Evolutionary conservation across 2,113 vertebrate species (phyloP).

Genomic region (Toxostoma redivivum): DNA sequence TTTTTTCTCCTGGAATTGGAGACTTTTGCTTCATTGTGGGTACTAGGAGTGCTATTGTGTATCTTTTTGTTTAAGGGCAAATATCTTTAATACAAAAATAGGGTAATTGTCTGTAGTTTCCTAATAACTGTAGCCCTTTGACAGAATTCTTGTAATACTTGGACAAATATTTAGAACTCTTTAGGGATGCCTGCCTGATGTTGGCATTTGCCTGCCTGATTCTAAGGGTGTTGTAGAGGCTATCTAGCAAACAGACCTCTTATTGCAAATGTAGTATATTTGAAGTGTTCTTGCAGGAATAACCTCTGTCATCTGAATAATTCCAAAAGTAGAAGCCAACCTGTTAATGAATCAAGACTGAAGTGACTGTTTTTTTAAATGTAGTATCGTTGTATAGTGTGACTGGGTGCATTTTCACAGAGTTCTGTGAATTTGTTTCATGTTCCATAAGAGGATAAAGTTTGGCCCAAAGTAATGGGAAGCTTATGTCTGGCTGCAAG

Average conservation of each 20-base stretch:
- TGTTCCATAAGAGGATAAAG: not conserved
- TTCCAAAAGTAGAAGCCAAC: not conserved
- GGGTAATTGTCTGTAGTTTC: not conserved
- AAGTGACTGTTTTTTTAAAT: not conserved
- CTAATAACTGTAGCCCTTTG: not conserved
- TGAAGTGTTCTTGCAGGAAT: not conserved
- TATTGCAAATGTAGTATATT: not conserved
- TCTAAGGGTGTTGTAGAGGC: not conserved
- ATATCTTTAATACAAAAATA: not conserved
- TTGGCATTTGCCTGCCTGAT: not conserved
- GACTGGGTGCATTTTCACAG: not conserved
- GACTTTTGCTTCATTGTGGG: not conserved
- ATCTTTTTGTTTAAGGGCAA: not conserved
- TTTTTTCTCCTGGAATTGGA: not conserved
- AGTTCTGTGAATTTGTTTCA: not conserved
- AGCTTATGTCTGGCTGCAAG: slow-evolving; percentile 23
- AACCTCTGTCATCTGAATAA: not conserved
- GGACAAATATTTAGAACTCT: not conserved
- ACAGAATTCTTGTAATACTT: not conserved
- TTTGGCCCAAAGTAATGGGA: not conserved
- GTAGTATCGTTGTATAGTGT: not conserved
- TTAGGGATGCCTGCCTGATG: not conserved
- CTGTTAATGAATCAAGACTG: not conserved
- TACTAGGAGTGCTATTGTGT: not conserved
- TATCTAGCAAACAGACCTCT: not conserved